Evolutionary conservation across 2,113 vertebrate species (phyloP).

Genomic region (Propithecus coquereli): DNA sequence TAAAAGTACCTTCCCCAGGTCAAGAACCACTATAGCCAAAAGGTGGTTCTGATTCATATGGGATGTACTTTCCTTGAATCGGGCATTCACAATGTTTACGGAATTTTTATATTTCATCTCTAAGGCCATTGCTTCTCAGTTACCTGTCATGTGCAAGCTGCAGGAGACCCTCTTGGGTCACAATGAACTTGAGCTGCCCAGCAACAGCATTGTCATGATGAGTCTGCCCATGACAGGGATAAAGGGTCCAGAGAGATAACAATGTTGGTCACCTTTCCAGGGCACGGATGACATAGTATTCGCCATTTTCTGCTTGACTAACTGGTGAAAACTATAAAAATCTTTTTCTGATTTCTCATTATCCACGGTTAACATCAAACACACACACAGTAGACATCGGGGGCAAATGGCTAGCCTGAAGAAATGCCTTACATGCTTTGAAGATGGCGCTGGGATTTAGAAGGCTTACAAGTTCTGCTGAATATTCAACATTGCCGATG

Average conservation of each 20-base stretch:
- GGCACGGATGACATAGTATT: background rate
- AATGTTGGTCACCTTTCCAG: background rate
- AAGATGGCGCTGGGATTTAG: background rate
- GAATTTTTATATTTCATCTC: background rate
- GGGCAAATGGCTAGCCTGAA: background rate
- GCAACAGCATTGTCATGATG: background rate
- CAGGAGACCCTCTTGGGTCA: background rate
- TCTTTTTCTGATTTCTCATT: background rate
- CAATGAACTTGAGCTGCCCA: background rate
- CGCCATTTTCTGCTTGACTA: background rate
- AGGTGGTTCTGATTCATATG: background rate
- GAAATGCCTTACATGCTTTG: background rate
- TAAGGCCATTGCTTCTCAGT: background rate
- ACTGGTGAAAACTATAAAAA: background rate
- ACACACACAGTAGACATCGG: background rate
- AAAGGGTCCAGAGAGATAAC: background rate
- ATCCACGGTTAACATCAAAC: background rate
- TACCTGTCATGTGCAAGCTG: background rate
- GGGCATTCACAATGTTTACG: background rate
- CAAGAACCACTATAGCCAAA: background rate
- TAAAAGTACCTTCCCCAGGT: background rate
- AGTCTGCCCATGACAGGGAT: background rate
- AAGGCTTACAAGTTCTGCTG: background rate
- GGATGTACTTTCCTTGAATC: background rate
- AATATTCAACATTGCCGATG: background rate